Evolutionary conservation across 2,888 invertebrate species (phyloP).

Genomic region (Dryococelus australis): DNA sequence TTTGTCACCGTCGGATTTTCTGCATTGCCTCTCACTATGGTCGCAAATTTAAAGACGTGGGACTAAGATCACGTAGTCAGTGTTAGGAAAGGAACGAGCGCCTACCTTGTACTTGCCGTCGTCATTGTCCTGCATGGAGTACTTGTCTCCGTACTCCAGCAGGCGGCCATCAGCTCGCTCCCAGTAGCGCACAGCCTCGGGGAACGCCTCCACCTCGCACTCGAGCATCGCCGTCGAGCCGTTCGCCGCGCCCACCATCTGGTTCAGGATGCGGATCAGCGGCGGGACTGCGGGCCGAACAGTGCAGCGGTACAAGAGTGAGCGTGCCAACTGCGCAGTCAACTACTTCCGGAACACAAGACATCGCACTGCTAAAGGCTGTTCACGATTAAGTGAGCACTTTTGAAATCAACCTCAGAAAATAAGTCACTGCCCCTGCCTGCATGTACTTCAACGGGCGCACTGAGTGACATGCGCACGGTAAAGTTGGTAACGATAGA

Average conservation of each 20-base stretch:
- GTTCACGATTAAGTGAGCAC: too few species aligned
- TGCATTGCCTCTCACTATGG: too few species aligned
- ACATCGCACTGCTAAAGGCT: too few species aligned
- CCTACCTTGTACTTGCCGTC: conserved; percentile 61
- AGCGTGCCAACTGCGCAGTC: not conserved
- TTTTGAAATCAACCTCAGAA: too few species aligned
- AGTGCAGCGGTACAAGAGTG: not conserved
- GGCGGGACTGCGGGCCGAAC: conserved; percentile 76
- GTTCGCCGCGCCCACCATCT: conserved; percentile 75
- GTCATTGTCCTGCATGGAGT: conserved; percentile 66
- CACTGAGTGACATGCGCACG: too few species aligned
- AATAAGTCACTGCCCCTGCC: too few species aligned
- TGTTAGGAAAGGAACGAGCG: too few species aligned
- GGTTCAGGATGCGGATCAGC: conserved; percentile 79
- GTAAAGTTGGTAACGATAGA: too few species aligned
- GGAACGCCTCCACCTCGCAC: conserved; percentile 89
- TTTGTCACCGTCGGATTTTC: too few species aligned
- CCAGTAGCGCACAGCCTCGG: conserved; percentile 87
- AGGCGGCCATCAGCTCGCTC: conserved; percentile 78
- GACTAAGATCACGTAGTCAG: too few species aligned
- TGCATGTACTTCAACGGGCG: too few species aligned
- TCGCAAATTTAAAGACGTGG: too few species aligned
- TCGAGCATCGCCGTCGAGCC: conserved; percentile 75
- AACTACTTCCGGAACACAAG: not conserved
- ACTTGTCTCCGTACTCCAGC: conserved; percentile 72